Percentiles rank a stretch among this genome's conserved stretches.
These are phyloP conservation scores for Arnoldichthys spilopterus DNA, from an alignment of 2,797 vertebrate genomes.

Conservation along the genomic window DNA sequence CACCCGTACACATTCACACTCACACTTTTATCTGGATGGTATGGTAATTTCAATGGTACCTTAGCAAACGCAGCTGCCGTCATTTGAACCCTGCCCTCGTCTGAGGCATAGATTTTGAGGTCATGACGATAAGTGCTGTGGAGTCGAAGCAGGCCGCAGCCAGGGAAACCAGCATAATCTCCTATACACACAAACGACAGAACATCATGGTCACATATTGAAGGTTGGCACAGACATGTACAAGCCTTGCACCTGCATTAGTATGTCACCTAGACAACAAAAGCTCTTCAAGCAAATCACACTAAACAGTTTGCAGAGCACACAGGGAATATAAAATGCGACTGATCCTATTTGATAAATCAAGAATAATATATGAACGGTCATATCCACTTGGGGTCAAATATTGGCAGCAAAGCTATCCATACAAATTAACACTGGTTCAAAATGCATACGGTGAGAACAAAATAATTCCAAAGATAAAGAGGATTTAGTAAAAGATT, in stretches of 20 bases:
- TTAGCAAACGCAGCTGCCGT: slow-evolving; percentile 98
- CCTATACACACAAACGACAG: slow-evolving; percentile 77
- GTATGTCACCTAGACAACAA: background rate
- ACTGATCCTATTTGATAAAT: too few relatives aligned
- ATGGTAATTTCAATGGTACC: slow-evolving; percentile 68
- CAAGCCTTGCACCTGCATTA: background rate
- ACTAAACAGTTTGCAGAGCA: too few relatives aligned
- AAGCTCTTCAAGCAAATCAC: background rate
- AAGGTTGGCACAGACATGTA: background rate
- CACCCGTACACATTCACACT: background rate
- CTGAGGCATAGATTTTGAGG: slow-evolving; percentile 98
- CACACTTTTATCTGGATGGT: background rate
- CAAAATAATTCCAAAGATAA: background rate
- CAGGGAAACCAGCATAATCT: slow-evolving; percentile 97
- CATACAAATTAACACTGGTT: background rate
- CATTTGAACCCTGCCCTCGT: slow-evolving; percentile 98
- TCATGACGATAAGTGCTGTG: slow-evolving; percentile 98
- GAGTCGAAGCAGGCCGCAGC: slow-evolving; percentile 92
- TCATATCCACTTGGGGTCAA: too few relatives aligned
- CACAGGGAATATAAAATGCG: background rate
- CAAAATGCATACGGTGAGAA: background rate
- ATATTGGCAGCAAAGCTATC: too few relatives aligned
- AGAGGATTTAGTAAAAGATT: background rate
- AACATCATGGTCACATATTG: slow-evolving; percentile 1
- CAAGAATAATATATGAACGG: too few relatives aligned